phyloP scores from a whole-genome alignment of 2,113 vertebrate species.

The Puffinus mauretanicus region DNA sequence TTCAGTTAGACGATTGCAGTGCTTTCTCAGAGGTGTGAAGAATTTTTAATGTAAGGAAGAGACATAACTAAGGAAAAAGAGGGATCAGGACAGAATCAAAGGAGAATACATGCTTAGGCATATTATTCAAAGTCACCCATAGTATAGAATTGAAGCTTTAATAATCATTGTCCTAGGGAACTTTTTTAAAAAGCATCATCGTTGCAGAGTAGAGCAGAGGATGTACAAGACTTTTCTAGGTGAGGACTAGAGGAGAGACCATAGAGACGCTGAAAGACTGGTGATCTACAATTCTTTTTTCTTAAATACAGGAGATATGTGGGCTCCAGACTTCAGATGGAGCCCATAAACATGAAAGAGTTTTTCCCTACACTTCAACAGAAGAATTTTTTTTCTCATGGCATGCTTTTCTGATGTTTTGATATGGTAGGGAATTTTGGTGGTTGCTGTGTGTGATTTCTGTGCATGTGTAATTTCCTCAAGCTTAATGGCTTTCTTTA shows the following conservation, averaged over 20 bases:
- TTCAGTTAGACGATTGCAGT: not conserved
- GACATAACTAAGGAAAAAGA: not conserved
- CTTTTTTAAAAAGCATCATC: not conserved
- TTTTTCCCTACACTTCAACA: not conserved
- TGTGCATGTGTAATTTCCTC: not conserved
- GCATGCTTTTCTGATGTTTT: not conserved
- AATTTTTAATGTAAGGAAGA: not conserved
- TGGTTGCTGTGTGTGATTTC: conserved; percentile 1
- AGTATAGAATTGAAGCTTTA: not conserved
- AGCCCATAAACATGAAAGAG: conserved; percentile 16
- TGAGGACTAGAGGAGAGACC: not conserved
- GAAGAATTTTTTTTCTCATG: not conserved
- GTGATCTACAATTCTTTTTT: not conserved
- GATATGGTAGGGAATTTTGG: not conserved
- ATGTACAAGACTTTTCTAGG: not conserved
- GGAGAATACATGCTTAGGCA: not conserved
- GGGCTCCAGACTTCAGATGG: not conserved
- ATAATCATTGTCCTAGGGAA: not conserved
- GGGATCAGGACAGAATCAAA: not conserved
- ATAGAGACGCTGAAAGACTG: not conserved
- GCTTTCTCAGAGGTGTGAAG: not conserved
- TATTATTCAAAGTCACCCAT: not conserved
- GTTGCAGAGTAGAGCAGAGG: not conserved
- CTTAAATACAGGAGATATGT: not conserved
- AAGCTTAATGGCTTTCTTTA: conserved; percentile 2